A percentile compares a stretch with the other conserved stretches of the same genome.
Evolutionary conservation across 1,140 invertebrate genomes (phyloP).

Genomic region (Tetramorium simillimum): DNA sequence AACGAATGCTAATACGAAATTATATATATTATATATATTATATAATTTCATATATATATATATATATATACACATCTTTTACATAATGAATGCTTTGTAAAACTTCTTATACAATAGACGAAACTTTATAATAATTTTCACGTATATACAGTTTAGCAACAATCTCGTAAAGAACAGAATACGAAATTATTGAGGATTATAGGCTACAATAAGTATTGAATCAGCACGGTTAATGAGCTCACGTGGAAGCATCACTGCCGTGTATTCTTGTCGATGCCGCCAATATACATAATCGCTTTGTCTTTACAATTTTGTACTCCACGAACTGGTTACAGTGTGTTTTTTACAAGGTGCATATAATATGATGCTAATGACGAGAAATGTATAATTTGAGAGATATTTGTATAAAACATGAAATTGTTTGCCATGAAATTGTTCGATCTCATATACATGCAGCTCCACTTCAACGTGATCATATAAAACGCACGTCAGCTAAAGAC

Average conservation of each 20-base stretch:
- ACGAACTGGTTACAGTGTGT: background rate
- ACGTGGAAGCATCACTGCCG: background rate
- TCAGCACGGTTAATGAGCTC: background rate
- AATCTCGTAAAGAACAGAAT: background rate
- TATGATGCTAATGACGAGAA: background rate
- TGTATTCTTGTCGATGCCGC: background rate
- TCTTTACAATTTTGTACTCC: background rate
- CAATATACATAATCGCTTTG: background rate
- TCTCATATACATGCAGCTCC: background rate
- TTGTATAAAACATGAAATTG: background rate
- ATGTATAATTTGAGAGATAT: background rate
- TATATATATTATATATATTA: background rate
- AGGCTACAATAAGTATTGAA: constrained; percentile 1
- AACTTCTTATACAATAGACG: background rate
- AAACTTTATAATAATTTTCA: background rate
- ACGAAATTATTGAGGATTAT: background rate
- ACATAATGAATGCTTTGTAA: constrained; percentile 1
- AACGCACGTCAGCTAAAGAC: background rate
- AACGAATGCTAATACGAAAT: background rate
- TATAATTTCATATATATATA: too few species aligned
- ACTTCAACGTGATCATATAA: background rate
- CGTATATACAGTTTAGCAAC: background rate
- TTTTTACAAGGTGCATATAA: background rate
- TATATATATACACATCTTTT: background rate
- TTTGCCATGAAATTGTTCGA: background rate